Evolutionary conservation across 2,113 vertebrate genomes (phyloP).

Genomic region (Cichladusa arquata): DNA sequence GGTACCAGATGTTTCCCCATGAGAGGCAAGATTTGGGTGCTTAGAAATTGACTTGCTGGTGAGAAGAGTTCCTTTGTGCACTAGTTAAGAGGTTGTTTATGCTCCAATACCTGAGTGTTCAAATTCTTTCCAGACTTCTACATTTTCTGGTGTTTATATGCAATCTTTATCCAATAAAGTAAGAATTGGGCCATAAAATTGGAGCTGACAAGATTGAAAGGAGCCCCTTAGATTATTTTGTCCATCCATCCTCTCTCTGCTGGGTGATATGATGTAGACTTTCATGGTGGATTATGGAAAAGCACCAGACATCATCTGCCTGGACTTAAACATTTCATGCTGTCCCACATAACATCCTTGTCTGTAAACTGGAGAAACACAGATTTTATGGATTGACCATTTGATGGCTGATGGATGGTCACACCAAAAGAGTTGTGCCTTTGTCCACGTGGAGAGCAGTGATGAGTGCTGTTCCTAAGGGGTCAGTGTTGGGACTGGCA

Average conservation of each 20-base stretch:
- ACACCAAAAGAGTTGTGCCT: background rate
- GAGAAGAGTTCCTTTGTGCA: background rate
- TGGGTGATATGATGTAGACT: background rate
- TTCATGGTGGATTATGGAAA: background rate
- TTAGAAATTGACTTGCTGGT: background rate
- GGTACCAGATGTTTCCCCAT: slow-evolving; percentile 36
- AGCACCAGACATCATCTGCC: background rate
- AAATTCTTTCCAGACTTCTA: background rate
- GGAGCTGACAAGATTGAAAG: background rate
- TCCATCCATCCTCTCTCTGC: background rate
- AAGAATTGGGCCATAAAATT: background rate
- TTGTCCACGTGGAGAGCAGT: too few species aligned
- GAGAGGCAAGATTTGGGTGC: background rate
- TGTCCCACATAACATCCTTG: background rate
- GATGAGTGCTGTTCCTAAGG: background rate
- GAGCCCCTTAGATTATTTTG: background rate
- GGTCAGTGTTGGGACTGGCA: background rate
- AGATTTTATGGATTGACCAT: background rate
- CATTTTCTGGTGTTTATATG: background rate
- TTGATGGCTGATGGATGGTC: rapidly evolving
- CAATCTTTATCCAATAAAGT: background rate
- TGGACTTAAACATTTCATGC: background rate
- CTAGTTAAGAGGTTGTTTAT: slow-evolving; percentile 53
- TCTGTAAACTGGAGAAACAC: background rate
- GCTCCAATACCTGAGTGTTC: background rate